phyloP scores from a whole-genome alignment of 2,113 vertebrate genomes.

The Clarias gariepinus region DNA sequence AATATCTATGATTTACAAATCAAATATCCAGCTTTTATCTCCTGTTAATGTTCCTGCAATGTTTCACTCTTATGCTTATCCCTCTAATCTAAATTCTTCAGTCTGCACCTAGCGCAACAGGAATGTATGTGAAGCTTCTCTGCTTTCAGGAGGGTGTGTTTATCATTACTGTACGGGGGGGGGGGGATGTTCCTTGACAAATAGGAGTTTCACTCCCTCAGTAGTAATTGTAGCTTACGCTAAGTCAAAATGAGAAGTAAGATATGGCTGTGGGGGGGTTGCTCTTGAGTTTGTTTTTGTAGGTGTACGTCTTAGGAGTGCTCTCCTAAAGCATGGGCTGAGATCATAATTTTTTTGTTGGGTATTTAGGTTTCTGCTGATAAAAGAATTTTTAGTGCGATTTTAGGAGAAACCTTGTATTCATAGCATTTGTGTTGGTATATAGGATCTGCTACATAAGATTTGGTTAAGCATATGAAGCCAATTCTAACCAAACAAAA shows the following conservation, averaged over 20 bases:
- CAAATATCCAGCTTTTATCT: slow-evolving; percentile 52
- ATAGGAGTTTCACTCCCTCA: slow-evolving; percentile 51
- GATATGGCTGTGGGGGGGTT: slow-evolving; percentile 59
- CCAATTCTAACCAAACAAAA: not conserved
- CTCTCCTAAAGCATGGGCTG: slow-evolving; percentile 21
- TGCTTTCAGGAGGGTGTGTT: slow-evolving; percentile 20
- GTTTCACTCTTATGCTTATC: slow-evolving; percentile 24
- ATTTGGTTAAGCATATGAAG: not conserved
- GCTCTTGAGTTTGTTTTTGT: slow-evolving; percentile 51
- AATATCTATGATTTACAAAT: slow-evolving; percentile 62
- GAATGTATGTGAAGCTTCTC: not conserved
- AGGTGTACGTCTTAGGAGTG: slow-evolving; percentile 38
- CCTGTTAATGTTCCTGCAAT: slow-evolving; percentile 45
- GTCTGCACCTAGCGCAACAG: slow-evolving; percentile 15
- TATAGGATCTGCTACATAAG: slow-evolving; percentile 7
- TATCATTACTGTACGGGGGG: slow-evolving; percentile 18
- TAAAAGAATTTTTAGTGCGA: not conserved
- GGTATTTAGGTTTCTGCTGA: not conserved
- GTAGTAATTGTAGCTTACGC: slow-evolving; percentile 59
- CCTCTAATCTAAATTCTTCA: slow-evolving; percentile 22
- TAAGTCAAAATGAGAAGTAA: slow-evolving; percentile 50
- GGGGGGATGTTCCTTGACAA: slow-evolving; percentile 58
- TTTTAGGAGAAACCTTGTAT: not conserved
- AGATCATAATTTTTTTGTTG: not conserved
- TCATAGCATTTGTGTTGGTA: not conserved